Evolutionary conservation across 2,797 vertebrate species (phyloP).

Genomic region (Limosa lapponica): DNA sequence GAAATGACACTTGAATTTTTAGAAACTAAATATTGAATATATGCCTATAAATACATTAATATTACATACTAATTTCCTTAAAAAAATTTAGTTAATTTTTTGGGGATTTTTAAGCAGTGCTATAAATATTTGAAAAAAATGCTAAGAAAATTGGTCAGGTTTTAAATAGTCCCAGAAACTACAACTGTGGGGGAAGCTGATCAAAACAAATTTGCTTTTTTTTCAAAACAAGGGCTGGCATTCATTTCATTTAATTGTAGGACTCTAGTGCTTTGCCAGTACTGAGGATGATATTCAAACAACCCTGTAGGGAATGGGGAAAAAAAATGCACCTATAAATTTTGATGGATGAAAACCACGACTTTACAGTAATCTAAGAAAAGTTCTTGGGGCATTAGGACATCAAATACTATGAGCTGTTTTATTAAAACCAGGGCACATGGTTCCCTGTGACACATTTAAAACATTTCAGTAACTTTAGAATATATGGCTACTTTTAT

Average conservation of each 20-base stretch:
- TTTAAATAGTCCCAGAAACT: not conserved
- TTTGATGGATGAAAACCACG: not conserved
- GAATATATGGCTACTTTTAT: not conserved
- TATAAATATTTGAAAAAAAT: not conserved
- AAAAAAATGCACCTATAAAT: not conserved
- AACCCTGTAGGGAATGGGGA: not conserved
- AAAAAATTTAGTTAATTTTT: not conserved
- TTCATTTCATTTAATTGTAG: not conserved
- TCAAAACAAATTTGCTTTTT: not conserved
- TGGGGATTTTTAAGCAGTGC: fast-evolving
- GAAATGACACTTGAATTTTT: not conserved
- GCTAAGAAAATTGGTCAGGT: not conserved
- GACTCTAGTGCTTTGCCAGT: not conserved
- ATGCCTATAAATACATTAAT: not conserved
- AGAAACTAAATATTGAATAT: not conserved
- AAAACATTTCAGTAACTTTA: not conserved
- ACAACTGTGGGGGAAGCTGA: not conserved
- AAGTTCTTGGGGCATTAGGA: not conserved
- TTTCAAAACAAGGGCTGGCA: not conserved
- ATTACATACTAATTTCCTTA: not conserved
- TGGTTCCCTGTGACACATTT: not conserved
- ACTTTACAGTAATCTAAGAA: not conserved
- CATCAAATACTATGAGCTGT: not conserved
- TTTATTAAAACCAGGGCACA: not conserved
- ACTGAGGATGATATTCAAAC: not conserved